Evolutionary conservation across 2,113 vertebrate genomes (phyloP).

Genomic region (Scartelaos histophorus): DNA sequence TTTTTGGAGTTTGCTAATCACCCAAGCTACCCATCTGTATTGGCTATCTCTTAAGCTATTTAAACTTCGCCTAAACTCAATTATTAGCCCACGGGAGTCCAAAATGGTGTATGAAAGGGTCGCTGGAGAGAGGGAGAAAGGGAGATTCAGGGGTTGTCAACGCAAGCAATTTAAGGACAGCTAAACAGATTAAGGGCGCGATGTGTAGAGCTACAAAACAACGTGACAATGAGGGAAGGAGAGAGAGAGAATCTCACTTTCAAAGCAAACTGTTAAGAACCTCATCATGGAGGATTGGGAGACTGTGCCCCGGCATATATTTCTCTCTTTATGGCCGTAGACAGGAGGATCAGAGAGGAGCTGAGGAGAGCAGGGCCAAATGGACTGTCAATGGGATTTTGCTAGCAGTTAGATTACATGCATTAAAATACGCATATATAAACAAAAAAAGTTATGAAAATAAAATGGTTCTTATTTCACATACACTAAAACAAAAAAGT

Average conservation of each 20-base stretch:
- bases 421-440: not conserved
- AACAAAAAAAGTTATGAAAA: not conserved
- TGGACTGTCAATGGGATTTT: not conserved
- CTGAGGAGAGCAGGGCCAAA: conserved; percentile 13
- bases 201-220: conserved; percentile 84
- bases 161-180: conserved; percentile 90
- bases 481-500: not conserved
- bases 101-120: conserved; percentile 97
- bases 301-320: conserved; percentile 75
- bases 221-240: conserved; percentile 81
- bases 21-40: conserved; percentile 96
- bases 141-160: conserved; percentile 90
- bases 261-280: conserved; percentile 85
- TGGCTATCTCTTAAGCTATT: conserved; percentile 94
- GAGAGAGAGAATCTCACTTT: conserved; percentile 81
- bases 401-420: not conserved
- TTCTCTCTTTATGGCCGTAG: conserved; percentile 75
- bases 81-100: conserved; percentile 98
- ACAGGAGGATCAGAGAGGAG: conserved; percentile 48
- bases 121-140: conserved; percentile 80
- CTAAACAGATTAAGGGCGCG: conserved; percentile 93
- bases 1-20: conserved; percentile 95
- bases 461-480: too few relatives aligned
- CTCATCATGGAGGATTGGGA: conserved; percentile 81
- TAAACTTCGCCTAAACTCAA: conserved; percentile 99